phyloP scores from a whole-genome alignment of 2,888 invertebrate species.

The Ypsolopha scabrella region DNA sequence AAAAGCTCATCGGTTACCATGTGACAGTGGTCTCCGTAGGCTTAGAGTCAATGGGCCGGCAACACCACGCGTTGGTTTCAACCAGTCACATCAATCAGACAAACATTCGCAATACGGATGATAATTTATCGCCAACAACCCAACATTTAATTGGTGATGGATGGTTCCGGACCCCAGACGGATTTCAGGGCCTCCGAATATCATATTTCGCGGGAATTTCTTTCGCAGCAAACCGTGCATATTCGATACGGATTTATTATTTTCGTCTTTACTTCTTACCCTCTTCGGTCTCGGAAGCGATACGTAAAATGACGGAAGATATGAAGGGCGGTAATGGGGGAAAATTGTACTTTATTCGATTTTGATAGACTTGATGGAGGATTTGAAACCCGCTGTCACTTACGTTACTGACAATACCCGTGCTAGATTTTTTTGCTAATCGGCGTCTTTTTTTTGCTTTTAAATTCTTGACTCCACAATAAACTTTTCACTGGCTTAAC shows the following conservation, averaged over 20 bases:
- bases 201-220: slow-evolving; percentile 34
- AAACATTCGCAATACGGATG: slow-evolving; percentile 42
- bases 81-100: slow-evolving; percentile 57
- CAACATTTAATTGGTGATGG: slow-evolving; percentile 66
- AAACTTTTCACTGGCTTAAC: background rate
- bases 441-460: background rate
- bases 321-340: slow-evolving; percentile 65
- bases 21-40: slow-evolving; percentile 40
- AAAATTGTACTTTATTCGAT: slow-evolving; percentile 68
- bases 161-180: slow-evolving; percentile 34
- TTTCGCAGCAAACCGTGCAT: slow-evolving; percentile 38
- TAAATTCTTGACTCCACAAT: background rate
- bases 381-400: slow-evolving; percentile 54
- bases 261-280: slow-evolving; percentile 59
- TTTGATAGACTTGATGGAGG: slow-evolving; percentile 64
- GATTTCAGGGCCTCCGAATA: slow-evolving; percentile 39
- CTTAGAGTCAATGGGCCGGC: slow-evolving; percentile 31
- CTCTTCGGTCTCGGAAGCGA: slow-evolving; percentile 62
- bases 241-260: slow-evolving; percentile 66
- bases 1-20: slow-evolving; percentile 40
- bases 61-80: slow-evolving; percentile 34
- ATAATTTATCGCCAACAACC: slow-evolving; percentile 61
- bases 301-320: slow-evolving; percentile 68
- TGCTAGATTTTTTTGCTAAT: background rate
- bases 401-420: slow-evolving; percentile 25